Evolutionary conservation across 2,113 vertebrate genomes (phyloP), one percentile per base, ranked within the genome.

Genomic region (Galeopterus variegatus): DNA sequence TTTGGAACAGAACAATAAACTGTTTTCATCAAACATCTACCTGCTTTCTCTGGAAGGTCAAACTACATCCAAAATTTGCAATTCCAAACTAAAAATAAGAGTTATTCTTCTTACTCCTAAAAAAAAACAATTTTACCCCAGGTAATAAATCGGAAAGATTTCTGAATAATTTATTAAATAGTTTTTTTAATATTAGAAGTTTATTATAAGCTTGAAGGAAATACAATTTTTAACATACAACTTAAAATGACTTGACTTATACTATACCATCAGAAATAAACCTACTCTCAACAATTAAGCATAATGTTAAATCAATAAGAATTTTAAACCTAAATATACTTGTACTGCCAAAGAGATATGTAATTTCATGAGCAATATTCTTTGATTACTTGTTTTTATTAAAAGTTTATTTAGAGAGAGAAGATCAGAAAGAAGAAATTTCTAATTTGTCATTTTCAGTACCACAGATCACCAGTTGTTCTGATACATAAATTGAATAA

Each of bases 381-480:
- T 93, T 75, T 77, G 8, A 93, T 95, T 94, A 79, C 15, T 56
- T 77, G 41, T 81, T 85, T 93, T 91, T 72, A 97, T 48, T 84
- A 60, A 89, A 95, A 48, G 15, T 26, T 90, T 83, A 94, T 75
- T 92, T 94, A 91, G 58, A 83, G 36, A 89, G n/a, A 45, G 15
- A 58, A 88, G 73, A 76, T 5, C 15, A 88, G 33, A 65, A 10
- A 62, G 17, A 77, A 36, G 33, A 95, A 24, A 86, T 81, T 79
- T 21, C 33, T 67, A 58, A 95, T 86, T 93, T 82, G 83, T 52
- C 81, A 13, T 89, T 95, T 95, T 93, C 62, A 82, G 52, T 70
- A 3, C 45, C 85, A 72, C 1, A 84, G 60, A 88, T 33, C 26
- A 86, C 15, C 48, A 62, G 45, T 67, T 94, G 15, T 77, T 90